These are phyloP conservation scores for Nemapogon koenigi DNA, from an alignment of 2,888 invertebrate species.

Conservation along the genomic window DNA sequence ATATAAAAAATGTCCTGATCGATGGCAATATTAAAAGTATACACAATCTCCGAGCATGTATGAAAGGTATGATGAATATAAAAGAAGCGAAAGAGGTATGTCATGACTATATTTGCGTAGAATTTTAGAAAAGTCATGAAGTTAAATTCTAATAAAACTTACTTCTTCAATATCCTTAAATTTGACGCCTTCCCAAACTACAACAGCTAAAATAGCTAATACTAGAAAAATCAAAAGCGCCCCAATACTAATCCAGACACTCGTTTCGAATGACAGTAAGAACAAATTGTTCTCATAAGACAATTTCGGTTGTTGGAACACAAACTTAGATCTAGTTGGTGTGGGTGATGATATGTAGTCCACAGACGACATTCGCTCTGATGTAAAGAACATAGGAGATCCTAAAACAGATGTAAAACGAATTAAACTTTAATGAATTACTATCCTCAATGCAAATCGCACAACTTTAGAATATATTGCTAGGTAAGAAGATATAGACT, in stretches of 20 bases:
- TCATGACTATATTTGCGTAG: neutral
- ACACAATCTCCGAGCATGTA: too few species aligned
- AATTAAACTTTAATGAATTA: too few species aligned
- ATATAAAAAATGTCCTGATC: too few species aligned
- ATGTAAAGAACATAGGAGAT: conserved; percentile 69
- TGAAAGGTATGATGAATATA: too few species aligned
- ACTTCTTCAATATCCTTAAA: conserved; percentile 6
- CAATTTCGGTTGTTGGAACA: conserved; percentile 75
- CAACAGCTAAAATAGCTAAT: conserved; percentile 34
- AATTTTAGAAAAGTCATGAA: neutral
- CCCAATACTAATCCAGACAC: conserved; percentile 69
- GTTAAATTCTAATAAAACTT: too few species aligned
- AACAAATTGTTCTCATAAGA: conserved; percentile 77
- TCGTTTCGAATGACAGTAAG: conserved; percentile 68
- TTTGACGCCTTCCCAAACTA: conserved; percentile 48
- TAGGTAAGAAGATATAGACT: too few species aligned
- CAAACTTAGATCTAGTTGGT: conserved; percentile 71
- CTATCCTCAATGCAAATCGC: too few species aligned
- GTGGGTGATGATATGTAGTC: conserved; percentile 74
- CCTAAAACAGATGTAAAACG: too few species aligned
- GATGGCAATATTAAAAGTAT: too few species aligned
- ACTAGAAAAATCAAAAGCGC: conserved; percentile 51
- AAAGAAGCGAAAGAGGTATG: too few species aligned
- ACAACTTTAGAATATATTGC: too few species aligned
- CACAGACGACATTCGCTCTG: conserved; percentile 66